Evolutionary conservation across 2,888 invertebrate species (phyloP), one percentile per base, ranked within the genome.

Genomic region (Troilus luridus): DNA sequence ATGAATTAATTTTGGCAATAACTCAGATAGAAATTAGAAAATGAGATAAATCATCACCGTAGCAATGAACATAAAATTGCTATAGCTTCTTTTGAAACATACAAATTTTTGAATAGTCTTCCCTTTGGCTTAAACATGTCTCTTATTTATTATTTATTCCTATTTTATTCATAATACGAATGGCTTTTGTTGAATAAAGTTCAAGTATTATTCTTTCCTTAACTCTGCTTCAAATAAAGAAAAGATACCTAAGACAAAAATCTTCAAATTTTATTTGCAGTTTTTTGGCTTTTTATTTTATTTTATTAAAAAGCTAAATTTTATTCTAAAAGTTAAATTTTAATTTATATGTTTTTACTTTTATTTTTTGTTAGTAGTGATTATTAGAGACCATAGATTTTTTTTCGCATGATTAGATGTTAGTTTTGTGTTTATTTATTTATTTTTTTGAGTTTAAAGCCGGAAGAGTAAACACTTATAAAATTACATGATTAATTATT

Each of bases 401-500:
- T 85, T 89, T 64, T 64, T 21, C 21, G 89, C 89, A 89, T 89
- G 89, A 64, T 64, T 64, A 89, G 64, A 64, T 89, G n/a, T 60
- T 89, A 11, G 56, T 67, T 88, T 91, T 88, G 8, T 72, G 56
- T 88, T 90, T 92, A 93, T 92, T 88, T 54, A 91, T 92, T 54
- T 94, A 94, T 94, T 94, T 94, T 67, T 58, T 41, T 88, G 19
- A 19, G 9, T 27, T 88, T 12, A n/a, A 89, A 89, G 21, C 85
- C 85, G 85, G 89, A 60, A 41, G 64, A 89, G 89, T 10, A 62
- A 89, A 89, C 27, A 9, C 9, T 14, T n/a, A 41, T 60, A 59
- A 58, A 19, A 19, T 91, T 72, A 72, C 56, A 88, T 89, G 59
- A 81, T 27, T 88, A 88, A 91, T 90, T 91, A 89, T 90, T 88